phyloP scores from a whole-genome alignment of 2,888 invertebrate genomes.

The Archaeoteleia sp. region DNA sequence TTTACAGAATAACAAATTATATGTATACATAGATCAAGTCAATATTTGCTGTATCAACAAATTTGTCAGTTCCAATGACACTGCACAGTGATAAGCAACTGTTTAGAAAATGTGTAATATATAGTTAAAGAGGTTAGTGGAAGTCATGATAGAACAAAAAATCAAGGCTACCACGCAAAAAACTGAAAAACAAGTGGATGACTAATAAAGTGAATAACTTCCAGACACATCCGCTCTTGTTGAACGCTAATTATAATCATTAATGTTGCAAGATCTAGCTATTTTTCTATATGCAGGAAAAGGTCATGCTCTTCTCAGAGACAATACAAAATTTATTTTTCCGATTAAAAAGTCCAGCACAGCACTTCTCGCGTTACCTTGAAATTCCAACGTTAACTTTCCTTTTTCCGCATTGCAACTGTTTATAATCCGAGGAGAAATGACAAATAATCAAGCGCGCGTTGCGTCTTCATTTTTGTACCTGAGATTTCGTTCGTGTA shows the following conservation, averaged over 20 bases:
- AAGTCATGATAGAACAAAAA: too few relatives aligned
- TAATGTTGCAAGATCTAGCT: conserved; percentile 17
- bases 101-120: too few relatives aligned
- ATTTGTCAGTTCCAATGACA: too few relatives aligned
- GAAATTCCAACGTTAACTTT: conserved; percentile 12
- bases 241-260: conserved; percentile 20
- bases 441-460: conserved; percentile 18
- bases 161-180: too few relatives aligned
- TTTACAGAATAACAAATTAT: too few relatives aligned
- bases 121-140: too few relatives aligned
- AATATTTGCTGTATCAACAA: too few relatives aligned
- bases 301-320: conserved; percentile 22
- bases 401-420: conserved; percentile 39
- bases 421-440: conserved; percentile 27
- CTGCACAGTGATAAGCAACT: too few relatives aligned
- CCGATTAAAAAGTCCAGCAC: conserved; percentile 19
- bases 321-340: conserved; percentile 29
- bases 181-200: not conserved
- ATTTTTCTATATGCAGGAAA: conserved; percentile 6
- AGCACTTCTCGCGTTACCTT: conserved; percentile 34
- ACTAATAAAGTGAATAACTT: conserved; percentile 6
- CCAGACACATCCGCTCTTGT: not conserved
- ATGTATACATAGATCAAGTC: too few relatives aligned
- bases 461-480: conserved; percentile 3
- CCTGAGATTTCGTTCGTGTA: not conserved